A percentile compares a stretch with the other conserved stretches of the same genome.
phyloP scores from a whole-genome alignment of 1,140 invertebrate genomes.

The Heliconius hewitsoni region DNA sequence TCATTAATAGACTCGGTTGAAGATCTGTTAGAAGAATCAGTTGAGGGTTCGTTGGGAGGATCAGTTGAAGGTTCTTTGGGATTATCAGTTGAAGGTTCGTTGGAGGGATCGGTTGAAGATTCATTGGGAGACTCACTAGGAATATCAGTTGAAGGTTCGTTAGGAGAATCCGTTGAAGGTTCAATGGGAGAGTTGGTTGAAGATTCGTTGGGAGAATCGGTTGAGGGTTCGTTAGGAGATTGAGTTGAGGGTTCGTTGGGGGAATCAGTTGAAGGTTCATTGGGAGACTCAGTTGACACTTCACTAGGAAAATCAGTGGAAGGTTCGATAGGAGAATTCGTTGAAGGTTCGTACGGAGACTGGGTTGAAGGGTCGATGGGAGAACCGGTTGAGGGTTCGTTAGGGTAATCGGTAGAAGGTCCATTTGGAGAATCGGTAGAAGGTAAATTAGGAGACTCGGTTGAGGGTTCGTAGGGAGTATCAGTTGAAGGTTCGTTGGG shows the following conservation, averaged over 20 bases:
- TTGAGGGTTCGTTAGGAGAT: background rate
- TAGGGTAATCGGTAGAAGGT: background rate
- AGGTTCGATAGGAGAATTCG: background rate
- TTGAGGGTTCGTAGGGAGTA: background rate
- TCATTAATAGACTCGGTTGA: no score
- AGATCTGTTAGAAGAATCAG: background rate
- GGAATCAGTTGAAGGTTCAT: no score
- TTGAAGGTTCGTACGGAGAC: background rate
- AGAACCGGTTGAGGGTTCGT: constrained; percentile 9
- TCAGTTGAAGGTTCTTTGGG: background rate
- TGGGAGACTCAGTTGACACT: no score
- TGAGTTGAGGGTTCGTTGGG: constrained; percentile 1
- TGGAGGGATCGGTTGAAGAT: background rate
- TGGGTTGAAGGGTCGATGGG: background rate
- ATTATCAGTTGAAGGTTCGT: background rate
- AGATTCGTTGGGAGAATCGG: constrained; percentile 7
- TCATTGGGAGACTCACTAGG: background rate
- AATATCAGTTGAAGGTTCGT: background rate
- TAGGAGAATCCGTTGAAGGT: background rate
- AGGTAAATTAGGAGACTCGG: background rate
- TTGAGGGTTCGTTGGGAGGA: constrained; percentile 17
- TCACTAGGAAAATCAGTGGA: no score
- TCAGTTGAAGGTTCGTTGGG: background rate
- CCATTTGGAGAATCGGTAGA: background rate
- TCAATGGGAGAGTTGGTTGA: background rate